Percentiles rank a stretch among this genome's conserved stretches.
These are phyloP conservation scores for Samia ricini DNA, from an alignment of 1,140 invertebrate genomes.

Conservation along the genomic window DNA sequence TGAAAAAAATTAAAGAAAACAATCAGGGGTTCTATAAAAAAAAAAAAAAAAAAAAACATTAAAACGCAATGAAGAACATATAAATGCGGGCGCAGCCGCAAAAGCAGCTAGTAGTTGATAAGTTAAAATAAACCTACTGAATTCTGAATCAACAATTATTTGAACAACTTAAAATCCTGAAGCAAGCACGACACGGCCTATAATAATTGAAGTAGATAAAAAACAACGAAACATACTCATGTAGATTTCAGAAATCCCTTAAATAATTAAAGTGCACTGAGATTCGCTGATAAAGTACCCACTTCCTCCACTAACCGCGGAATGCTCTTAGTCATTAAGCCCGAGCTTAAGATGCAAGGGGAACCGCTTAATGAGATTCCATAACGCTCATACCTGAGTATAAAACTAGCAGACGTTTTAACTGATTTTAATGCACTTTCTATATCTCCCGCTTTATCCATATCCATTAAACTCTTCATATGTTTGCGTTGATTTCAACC, in stretches of 20 bases:
- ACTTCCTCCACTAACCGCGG: background rate
- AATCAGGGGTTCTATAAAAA: too few relatives aligned
- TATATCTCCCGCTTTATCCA: background rate
- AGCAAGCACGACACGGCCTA: background rate
- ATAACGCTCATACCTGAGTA: background rate
- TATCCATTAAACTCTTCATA: background rate
- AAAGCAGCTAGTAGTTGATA: too few relatives aligned
- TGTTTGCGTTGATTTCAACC: too few relatives aligned
- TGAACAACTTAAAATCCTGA: background rate
- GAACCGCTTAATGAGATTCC: background rate
- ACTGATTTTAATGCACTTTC: background rate
- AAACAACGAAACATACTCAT: background rate
- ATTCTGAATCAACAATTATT: too few relatives aligned
- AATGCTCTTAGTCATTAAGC: background rate
- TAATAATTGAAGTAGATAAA: background rate
- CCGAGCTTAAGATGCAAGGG: background rate
- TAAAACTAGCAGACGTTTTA: background rate
- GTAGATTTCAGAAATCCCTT: background rate
- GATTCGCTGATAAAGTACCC: background rate
- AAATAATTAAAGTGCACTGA: background rate
- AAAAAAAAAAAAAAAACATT: too few relatives aligned
- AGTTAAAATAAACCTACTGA: too few relatives aligned
- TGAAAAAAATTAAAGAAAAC: too few relatives aligned
- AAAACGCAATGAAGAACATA: too few relatives aligned
- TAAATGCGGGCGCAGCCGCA: too few relatives aligned